Conservation (phyloP, 2,797 vertebrate genomes). For the Enteromius viviparus region DNA sequence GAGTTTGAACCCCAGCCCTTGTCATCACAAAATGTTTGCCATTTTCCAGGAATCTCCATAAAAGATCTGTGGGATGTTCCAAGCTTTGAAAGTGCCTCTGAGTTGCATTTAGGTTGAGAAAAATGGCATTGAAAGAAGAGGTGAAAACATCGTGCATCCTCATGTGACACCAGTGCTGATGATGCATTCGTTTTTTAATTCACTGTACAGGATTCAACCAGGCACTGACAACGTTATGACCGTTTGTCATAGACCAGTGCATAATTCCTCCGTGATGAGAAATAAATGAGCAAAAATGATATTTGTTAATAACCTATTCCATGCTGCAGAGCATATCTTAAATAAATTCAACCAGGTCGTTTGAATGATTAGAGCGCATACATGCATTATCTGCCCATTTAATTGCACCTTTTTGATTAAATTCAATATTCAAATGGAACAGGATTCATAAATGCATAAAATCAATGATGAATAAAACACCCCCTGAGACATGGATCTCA, state of each 20-base stretch:
- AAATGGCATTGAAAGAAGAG: background rate
- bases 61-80: background rate
- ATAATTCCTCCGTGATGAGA: background rate
- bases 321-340: background rate
- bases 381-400: background rate
- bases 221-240: background rate
- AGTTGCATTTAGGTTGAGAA: constrained; percentile 6
- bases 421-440: background rate
- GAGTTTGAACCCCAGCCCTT: background rate
- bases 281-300: background rate
- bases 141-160: background rate
- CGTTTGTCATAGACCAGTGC: background rate
- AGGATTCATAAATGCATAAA: background rate
- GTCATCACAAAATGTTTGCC: background rate
- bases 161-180: background rate
- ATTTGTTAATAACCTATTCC: background rate
- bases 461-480: constrained; percentile 15
- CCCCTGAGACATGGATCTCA: constrained; percentile 52
- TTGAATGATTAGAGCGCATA: background rate
- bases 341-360: constrained; percentile 4
- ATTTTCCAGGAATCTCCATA: background rate
- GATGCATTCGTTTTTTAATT: background rate
- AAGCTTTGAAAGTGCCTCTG: constrained; percentile 2
- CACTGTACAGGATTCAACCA: background rate
- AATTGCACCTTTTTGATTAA: constrained; percentile 35